Evolutionary conservation across 2,888 invertebrate genomes (phyloP), one percentile per base, ranked within the genome.

Genomic region (Tanypteryx hageni): DNA sequence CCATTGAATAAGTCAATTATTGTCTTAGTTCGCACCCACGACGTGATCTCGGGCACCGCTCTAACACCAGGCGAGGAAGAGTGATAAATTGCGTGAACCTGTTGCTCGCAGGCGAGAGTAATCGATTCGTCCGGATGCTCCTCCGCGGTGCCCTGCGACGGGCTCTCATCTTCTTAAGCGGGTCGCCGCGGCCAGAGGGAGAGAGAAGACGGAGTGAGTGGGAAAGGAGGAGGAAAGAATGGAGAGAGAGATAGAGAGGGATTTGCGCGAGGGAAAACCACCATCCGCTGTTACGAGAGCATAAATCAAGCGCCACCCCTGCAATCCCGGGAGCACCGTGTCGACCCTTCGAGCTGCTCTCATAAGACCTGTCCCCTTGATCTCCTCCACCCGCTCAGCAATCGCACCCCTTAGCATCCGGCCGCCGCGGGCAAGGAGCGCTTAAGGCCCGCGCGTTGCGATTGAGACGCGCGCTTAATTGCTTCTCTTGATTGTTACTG

Each of bases 1-100:
- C 89, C 89, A 89, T 89, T 89, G 89, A 89, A 89, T 89, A 89
- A 89, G 89, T 89, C 89, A 89, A 89, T 89, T 89, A 89, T 89
- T 89, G 89, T 89, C 89, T 89, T 89, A 89, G 89, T 89, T 89
- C 64, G 64, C 89, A 89, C 89, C 89, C 89, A 89, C 89, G 89
- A 89, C 68, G 89, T 64, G 89, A 61, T 89, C 89, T 89, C 89
- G 86, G 86, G 59, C 86, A 86, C 85, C 85, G 85, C 85, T 85
- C 85, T 59, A 85, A 59, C 86, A 86, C 86, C 86, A 86, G 13
- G 27, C 31, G 31, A 61, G 86, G 86, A 86, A 31, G 89, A 89
- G 89, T 89, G 89, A 89, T 89, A 89, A 89, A 89, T 89, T 89
- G 89, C 64, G 89, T 44, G 89, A 89, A 89, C 89, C 89, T 89